Base-by-base conservation (phyloP, 2,888 invertebrate genomes). In the Agonopterix subpropinquella region DNA sequence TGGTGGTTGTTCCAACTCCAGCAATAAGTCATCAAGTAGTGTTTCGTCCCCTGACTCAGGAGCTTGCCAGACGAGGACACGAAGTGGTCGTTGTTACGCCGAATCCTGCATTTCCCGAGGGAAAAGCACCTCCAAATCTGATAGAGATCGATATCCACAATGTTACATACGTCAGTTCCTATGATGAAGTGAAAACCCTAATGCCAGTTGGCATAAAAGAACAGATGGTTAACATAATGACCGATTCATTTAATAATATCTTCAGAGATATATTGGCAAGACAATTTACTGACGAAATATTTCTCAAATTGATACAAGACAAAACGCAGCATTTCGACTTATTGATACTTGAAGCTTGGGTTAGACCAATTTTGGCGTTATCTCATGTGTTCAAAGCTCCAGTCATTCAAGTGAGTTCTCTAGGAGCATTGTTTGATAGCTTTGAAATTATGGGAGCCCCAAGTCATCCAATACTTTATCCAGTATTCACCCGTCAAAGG, bases 1-100 rank as follows among this genome's bases (percentile, higher is more conserved):
- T 71, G 44, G 67, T 64, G 4, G 53, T 84, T 0, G 66, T 80
- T 42, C 75, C 88, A 1, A 58, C 65, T 2, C 77, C 88, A 1
- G 81, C 85, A 0, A 70, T 84, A 36, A 89, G 89, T 47, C 89
- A 89, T 53, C 88, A 89, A 62, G 63, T 83, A 0, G 76, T 81
- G 0, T 87, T 74, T 49, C 66, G 78, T 11, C 65, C 75, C 1
- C 48, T 89, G 2, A 73, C 73, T 8, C 64, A 73, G 2, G 83
- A 81, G 43, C 58, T 90, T n/a, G 71, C 72, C 0, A 72, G 58
- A 44, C 67, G 80, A 10, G 89, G 89, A 0, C 89, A 90, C 49
- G 71, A 89, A 46, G 58, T 90, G 0, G 68, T 77, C 0, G 66
- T 86, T 0, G 56, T 88, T 0, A 87, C 89, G 1, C 48, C 89